These are phyloP conservation scores for Melanotaenia trifasciata DNA, from an alignment of 2,797 vertebrate genomes.

Conservation along the genomic window DNA sequence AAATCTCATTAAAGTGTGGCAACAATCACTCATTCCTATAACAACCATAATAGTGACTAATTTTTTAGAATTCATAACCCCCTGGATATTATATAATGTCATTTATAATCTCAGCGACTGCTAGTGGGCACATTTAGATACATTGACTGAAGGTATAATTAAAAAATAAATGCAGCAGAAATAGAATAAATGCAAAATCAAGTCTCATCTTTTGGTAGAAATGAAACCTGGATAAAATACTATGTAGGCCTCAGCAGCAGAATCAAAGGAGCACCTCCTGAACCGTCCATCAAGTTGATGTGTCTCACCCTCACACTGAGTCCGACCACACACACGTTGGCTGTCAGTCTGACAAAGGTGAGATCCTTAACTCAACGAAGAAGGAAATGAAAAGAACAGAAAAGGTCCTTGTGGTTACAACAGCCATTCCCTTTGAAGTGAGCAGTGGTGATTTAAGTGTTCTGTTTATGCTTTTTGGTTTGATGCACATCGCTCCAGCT, in stretches of 20 bases:
- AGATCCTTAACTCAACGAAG: slow-evolving; percentile 58
- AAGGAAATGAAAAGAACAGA: slow-evolving; percentile 33
- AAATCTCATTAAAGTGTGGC: slow-evolving; percentile 82
- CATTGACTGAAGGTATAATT: slow-evolving; percentile 77
- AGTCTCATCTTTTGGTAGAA: slow-evolving; percentile 72
- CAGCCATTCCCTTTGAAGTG: slow-evolving; percentile 78
- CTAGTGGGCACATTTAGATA: slow-evolving; percentile 80
- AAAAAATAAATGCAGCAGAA: slow-evolving; percentile 75
- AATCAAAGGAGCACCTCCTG: slow-evolving; percentile 45
- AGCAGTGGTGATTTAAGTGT: slow-evolving; percentile 76
- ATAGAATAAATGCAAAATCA: slow-evolving; percentile 77
- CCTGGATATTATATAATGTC: slow-evolving; percentile 79
- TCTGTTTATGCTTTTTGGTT: slow-evolving; percentile 83
- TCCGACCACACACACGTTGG: slow-evolving; percentile 30
- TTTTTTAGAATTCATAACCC: slow-evolving; percentile 71
- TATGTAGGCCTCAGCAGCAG: slow-evolving; percentile 78
- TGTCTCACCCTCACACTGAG: slow-evolving; percentile 21
- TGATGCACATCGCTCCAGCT: slow-evolving; percentile 80
- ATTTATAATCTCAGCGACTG: slow-evolving; percentile 79
- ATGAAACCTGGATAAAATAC: slow-evolving; percentile 79
- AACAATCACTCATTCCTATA: slow-evolving; percentile 84
- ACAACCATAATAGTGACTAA: slow-evolving; percentile 83
- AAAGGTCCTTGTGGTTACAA: slow-evolving; percentile 67
- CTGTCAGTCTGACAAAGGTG: slow-evolving; percentile 49
- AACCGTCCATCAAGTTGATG: slow-evolving; percentile 7